Percentiles rank a stretch among this genome's conserved stretches.
These are phyloP conservation scores for Passer domesticus DNA, from an alignment of 2,113 vertebrate species.

Conservation along the genomic window DNA sequence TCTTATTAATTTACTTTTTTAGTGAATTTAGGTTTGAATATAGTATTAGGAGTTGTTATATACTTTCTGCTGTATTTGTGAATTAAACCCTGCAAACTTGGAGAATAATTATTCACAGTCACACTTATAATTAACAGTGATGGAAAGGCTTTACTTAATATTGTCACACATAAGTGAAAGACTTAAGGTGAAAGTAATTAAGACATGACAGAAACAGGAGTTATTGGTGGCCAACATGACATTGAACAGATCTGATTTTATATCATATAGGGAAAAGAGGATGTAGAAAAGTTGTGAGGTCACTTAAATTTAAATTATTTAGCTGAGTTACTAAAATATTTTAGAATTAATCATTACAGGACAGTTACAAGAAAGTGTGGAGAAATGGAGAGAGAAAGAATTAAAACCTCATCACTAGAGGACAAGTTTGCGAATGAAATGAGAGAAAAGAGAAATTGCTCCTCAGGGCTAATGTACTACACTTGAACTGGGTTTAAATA, in stretches of 20 bases:
- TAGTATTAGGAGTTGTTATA: not conserved
- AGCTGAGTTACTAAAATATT: slow-evolving; percentile 18
- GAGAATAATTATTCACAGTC: slow-evolving; percentile 55
- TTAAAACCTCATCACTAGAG: not conserved
- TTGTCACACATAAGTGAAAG: slow-evolving; percentile 21
- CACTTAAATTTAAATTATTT: slow-evolving; percentile 20
- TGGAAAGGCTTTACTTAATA: slow-evolving; percentile 42
- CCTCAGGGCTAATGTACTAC: not conserved
- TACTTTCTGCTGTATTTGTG: not conserved
- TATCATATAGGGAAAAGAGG: not conserved
- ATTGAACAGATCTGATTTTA: not conserved
- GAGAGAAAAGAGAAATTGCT: not conserved
- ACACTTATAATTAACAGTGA: slow-evolving; percentile 50
- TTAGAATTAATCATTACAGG: slow-evolving; percentile 26
- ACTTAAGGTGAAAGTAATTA: slow-evolving; percentile 48
- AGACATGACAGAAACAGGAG: slow-evolving; percentile 16
- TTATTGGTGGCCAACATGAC: not conserved
- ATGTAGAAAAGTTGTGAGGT: not conserved
- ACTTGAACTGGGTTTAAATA: not conserved
- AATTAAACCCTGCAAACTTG: not conserved
- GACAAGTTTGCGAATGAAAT: not conserved
- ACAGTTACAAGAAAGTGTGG: not conserved
- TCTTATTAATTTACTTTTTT: not conserved
- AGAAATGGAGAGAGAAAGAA: not conserved
- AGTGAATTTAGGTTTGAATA: not conserved